A percentile compares a stretch with the other conserved stretches of the same genome.
phyloP scores from a whole-genome alignment of 2,888 invertebrate species.

The Acrobasis suavella region DNA sequence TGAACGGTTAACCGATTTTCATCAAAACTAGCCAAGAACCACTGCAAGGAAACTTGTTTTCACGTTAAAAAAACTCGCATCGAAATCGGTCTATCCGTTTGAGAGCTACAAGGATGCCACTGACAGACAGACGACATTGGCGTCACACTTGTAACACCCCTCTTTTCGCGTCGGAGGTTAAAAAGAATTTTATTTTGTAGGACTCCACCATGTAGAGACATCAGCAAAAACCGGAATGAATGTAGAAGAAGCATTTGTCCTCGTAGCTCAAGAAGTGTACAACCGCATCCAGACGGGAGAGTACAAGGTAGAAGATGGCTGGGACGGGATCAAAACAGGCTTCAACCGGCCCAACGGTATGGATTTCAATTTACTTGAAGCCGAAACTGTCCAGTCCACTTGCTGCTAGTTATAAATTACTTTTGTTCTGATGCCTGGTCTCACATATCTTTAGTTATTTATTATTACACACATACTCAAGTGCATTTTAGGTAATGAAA shows the following conservation, averaged over 20 bases:
- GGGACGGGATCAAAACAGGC: conserved; percentile 98
- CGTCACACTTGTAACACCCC: too few species aligned
- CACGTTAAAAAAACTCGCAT: too few species aligned
- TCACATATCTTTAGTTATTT: background rate
- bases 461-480: too few species aligned
- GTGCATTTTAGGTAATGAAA: too few species aligned
- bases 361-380: conserved; percentile 93
- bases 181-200: conserved; percentile 44
- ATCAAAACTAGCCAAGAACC: too few species aligned
- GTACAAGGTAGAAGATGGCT: conserved; percentile 96
- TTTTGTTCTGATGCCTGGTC: background rate
- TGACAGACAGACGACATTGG: too few species aligned
- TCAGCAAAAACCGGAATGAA: conserved; percentile 96
- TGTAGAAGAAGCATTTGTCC: conserved; percentile 95
- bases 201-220: conserved; percentile 96
- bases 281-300: conserved; percentile 95
- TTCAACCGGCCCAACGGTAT: conserved; percentile 91
- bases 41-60: too few species aligned
- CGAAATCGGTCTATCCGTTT: too few species aligned
- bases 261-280: conserved; percentile 95
- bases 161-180: too few species aligned
- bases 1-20: too few species aligned
- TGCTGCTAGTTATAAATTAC: conserved; percentile 85
- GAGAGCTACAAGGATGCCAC: too few species aligned
- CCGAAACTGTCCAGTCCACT: conserved; percentile 93